Conservation (phyloP, 2,113 vertebrate species). For the Columbina picui region DNA sequence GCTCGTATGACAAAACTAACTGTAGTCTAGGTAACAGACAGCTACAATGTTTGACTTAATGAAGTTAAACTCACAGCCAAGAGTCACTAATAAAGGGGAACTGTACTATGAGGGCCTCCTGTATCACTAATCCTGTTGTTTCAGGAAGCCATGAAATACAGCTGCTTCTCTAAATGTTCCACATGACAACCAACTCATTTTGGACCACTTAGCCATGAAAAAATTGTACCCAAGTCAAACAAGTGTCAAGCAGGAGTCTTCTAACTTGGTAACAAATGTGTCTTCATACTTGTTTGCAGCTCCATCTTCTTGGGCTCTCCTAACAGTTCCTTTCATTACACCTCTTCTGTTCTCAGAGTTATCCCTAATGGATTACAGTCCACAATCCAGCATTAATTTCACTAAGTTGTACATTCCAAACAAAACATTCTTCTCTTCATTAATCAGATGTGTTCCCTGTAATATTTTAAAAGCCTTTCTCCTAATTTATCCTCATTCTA, state of each 20-base stretch:
- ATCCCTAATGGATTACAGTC: no score
- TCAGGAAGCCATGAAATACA: background rate
- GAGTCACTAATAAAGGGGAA: background rate
- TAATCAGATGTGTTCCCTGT: no score
- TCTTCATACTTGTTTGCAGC: background rate
- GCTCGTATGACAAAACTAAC: background rate
- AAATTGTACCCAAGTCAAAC: background rate
- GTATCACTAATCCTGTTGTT: background rate
- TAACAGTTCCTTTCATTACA: background rate
- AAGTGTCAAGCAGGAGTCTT: background rate
- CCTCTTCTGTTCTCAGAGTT: no score
- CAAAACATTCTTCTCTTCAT: no score
- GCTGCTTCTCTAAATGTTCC: background rate
- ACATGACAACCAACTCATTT: background rate
- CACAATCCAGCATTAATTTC: no score
- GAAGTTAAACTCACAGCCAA: background rate
- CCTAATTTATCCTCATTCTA: no score
- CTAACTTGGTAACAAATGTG: background rate
- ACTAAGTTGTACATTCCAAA: no score
- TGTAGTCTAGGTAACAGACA: background rate
- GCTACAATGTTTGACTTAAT: background rate
- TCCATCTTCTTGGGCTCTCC: background rate
- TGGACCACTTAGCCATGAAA: background rate
- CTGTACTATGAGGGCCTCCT: no score
- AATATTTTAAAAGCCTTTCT: no score